These are phyloP conservation scores for Trachelipus rathkii DNA, from an alignment of 1,140 invertebrate species.

Conservation along the genomic window DNA sequence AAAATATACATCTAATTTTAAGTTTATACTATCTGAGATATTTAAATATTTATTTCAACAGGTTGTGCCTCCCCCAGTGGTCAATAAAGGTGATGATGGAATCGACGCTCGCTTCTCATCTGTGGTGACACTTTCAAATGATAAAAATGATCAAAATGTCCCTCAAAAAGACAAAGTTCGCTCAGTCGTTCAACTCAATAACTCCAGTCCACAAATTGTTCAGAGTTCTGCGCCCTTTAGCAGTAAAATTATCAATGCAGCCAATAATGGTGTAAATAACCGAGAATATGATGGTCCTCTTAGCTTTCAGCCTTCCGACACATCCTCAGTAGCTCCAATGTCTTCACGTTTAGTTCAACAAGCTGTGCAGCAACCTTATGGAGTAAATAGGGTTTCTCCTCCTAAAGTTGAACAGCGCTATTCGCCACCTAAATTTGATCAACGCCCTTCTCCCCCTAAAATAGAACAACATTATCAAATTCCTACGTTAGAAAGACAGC, in stretches of 20 bases:
- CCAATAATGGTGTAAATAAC: neutral
- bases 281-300: neutral
- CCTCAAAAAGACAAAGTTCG: slow-evolving; percentile 33
- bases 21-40: neutral
- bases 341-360: slow-evolving; percentile 24
- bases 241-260: slow-evolving; percentile 27
- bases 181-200: slow-evolving; percentile 41
- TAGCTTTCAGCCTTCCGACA: neutral
- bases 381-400: neutral
- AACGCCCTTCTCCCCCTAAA: slow-evolving; percentile 16
- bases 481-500: neutral
- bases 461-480: slow-evolving; percentile 7
- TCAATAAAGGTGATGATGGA: neutral
- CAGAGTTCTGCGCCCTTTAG: neutral
- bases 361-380: neutral
- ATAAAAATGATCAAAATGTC: slow-evolving; percentile 23
- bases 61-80: neutral
- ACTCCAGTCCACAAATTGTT: neutral
- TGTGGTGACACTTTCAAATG: slow-evolving; percentile 30
- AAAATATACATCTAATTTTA: neutral
- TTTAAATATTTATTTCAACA: neutral
- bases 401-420: slow-evolving; percentile 7
- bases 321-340: slow-evolving; percentile 14
- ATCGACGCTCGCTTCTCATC: slow-evolving; percentile 36
- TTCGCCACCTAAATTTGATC: neutral